Conservation (phyloP, 1,140 invertebrate genomes). For the Diprion similis region DNA sequence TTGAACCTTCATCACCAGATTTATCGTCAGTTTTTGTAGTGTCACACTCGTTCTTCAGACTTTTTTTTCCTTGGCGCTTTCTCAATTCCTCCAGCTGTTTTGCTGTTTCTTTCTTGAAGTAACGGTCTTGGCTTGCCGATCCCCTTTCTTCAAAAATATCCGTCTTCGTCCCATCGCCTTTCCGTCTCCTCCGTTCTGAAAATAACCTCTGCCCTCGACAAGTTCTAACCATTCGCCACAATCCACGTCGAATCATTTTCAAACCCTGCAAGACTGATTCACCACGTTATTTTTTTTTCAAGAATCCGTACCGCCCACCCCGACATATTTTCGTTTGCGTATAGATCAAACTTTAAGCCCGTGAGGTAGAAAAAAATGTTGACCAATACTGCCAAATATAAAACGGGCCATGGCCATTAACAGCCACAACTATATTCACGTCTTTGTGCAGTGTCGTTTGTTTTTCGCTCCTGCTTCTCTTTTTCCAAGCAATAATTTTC, state of each 20-base stretch:
- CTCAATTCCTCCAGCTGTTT: slow-evolving; percentile 42
- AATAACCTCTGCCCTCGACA: slow-evolving; percentile 18
- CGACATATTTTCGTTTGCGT: no score
- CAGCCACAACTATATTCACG: no score
- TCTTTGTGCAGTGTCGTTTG: no score
- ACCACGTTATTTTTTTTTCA: no score
- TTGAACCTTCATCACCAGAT: neutral
- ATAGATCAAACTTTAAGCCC: no score
- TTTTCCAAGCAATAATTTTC: neutral
- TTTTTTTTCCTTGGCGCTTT: slow-evolving; percentile 21
- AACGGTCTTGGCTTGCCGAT: slow-evolving; percentile 44
- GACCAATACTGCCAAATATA: no score
- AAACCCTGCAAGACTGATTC: neutral
- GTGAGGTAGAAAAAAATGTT: no score
- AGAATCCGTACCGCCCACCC: no score
- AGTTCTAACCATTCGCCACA: neutral
- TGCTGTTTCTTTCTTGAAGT: slow-evolving; percentile 45
- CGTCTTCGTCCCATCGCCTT: slow-evolving; percentile 44
- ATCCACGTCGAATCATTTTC: neutral
- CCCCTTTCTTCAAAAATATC: slow-evolving; percentile 49
- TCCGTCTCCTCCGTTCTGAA: slow-evolving; percentile 39
- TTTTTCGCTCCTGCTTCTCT: no score
- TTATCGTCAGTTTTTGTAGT: slow-evolving; percentile 21
- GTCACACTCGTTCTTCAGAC: slow-evolving; percentile 14
- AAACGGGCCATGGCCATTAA: no score